Evolutionary conservation across 2,888 invertebrate genomes (phyloP), one percentile per base, ranked within the genome.

Genomic region (Tridacna crocea): DNA sequence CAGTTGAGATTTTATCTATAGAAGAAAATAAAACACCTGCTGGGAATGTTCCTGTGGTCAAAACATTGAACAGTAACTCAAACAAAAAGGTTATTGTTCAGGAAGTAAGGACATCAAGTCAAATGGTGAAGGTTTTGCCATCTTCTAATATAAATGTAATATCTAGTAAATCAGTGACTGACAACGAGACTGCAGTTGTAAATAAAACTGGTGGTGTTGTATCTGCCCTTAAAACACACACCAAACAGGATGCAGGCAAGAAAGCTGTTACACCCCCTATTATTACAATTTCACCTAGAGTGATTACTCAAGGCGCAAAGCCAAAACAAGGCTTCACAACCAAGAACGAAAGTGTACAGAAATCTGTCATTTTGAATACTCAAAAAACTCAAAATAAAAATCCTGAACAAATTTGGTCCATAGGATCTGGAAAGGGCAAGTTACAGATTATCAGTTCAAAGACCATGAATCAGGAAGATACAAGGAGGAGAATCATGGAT

Each of bases 111-210:
- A 19, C 47, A 22, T 36, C 63, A 46, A n/a, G 46, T 13, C 46
- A 46, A 0, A 75, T 13, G 61, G 22, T 61, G 13, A 24, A 61
- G 13, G 13, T 61, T 24, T 13, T 10, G 11, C 51, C 70, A 4
- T 19, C 24, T 46, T n/a, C 70, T 13, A 70, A 51, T 51, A n/a
- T 51, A 12, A 51, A 24, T 70, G 70, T 70, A 4, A 66, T 66
- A 46, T 46, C 36, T 66, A 19, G 46, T 27, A 46, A 66, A 55
- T 10, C 55, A 19, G 55, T 55, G 55, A 19, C 15, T 19, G 19
- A 55, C 10, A 10, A 19, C 11, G 15, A 15, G 19, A 55, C 55
- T 19, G 55, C 2, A 55, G 17, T 55, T 15, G 3, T 55, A 3
- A 55, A 55, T 19, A 55, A 55, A 55, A 19, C 19, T 15, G 55